Evolutionary conservation across 2,888 invertebrate genomes (phyloP).

Genomic region (Hemistola chrysoprasaria): DNA sequence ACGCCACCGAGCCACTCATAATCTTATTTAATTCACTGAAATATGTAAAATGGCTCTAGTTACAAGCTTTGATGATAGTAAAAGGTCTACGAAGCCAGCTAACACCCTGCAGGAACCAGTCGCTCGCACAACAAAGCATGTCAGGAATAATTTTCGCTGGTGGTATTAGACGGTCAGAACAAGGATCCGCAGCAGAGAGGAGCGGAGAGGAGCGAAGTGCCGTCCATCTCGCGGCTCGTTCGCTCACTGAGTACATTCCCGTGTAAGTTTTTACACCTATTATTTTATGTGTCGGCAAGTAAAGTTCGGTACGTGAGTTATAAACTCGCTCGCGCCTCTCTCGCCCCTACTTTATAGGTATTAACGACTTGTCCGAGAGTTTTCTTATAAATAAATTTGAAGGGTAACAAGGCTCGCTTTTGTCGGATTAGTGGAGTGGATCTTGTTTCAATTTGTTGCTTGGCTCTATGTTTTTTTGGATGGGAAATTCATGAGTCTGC

Average conservation of each 20-base stretch:
- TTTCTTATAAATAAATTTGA: conserved; percentile 83
- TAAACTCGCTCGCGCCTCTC: conserved; percentile 81
- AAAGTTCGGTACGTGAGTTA: conserved; percentile 83
- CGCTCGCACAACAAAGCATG: conserved; percentile 29
- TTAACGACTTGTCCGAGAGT: conserved; percentile 83
- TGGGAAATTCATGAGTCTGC: conserved; percentile 64
- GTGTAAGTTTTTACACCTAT: conserved; percentile 83
- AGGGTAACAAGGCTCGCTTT: conserved; percentile 83
- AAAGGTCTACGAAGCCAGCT: too few species aligned
- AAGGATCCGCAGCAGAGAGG: conserved; percentile 15
- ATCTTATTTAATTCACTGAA: too few species aligned
- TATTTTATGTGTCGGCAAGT: conserved; percentile 83
- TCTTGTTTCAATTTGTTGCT: conserved; percentile 82
- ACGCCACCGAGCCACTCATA: too few species aligned
- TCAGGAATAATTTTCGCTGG: conserved; percentile 29
- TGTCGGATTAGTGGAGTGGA: conserved; percentile 82
- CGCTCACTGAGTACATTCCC: conserved; percentile 82
- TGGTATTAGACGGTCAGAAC: conserved; percentile 19
- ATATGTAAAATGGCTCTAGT: too few species aligned
- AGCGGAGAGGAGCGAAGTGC: conserved; percentile 38
- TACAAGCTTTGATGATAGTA: too few species aligned
- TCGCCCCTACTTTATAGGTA: conserved; percentile 83
- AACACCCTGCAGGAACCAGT: conserved; percentile 6
- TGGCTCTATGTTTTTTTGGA: conserved; percentile 67
- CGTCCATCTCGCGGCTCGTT: conserved; percentile 75